These are phyloP conservation scores for Gymnorhina tibicen DNA, from an alignment of 2,113 vertebrate species.

Conservation along the genomic window DNA sequence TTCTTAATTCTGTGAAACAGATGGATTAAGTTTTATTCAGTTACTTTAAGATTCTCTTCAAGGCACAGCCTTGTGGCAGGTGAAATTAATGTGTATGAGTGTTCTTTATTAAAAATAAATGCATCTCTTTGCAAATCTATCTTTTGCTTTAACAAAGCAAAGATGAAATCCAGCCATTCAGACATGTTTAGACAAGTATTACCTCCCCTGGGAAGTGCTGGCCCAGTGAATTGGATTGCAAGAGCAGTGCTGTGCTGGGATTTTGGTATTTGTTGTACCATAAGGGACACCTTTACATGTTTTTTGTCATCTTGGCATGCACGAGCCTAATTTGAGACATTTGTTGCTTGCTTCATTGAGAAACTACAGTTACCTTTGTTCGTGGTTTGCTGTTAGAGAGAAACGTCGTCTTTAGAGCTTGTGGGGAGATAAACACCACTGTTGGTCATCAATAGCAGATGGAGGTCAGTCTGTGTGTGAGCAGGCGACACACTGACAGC, in stretches of 20 bases:
- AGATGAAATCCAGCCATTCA: neutral
- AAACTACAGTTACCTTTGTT: neutral
- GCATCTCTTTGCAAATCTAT: neutral
- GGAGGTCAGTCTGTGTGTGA: neutral
- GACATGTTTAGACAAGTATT: neutral
- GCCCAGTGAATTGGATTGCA: neutral
- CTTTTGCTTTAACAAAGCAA: neutral
- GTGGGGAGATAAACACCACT: neutral
- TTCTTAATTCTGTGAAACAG: neutral
- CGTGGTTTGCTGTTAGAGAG: neutral
- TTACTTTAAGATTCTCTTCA: neutral
- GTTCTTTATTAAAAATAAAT: constrained; percentile 8
- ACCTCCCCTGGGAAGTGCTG: neutral
- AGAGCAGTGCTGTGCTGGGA: neutral
- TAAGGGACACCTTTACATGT: neutral
- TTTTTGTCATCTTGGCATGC: neutral
- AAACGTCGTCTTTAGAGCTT: neutral
- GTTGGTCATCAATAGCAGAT: rapidly evolving
- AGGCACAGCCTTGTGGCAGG: neutral
- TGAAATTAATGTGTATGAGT: neutral
- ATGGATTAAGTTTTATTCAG: neutral
- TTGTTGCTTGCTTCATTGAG: neutral
- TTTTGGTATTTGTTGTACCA: neutral
- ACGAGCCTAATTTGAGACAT: neutral
- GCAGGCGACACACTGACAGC: neutral